Percentiles rank a stretch among this genome's conserved stretches.
These are phyloP conservation scores for Corythaixoides concolor DNA, from an alignment of 2,113 vertebrate species.

Conservation along the genomic window DNA sequence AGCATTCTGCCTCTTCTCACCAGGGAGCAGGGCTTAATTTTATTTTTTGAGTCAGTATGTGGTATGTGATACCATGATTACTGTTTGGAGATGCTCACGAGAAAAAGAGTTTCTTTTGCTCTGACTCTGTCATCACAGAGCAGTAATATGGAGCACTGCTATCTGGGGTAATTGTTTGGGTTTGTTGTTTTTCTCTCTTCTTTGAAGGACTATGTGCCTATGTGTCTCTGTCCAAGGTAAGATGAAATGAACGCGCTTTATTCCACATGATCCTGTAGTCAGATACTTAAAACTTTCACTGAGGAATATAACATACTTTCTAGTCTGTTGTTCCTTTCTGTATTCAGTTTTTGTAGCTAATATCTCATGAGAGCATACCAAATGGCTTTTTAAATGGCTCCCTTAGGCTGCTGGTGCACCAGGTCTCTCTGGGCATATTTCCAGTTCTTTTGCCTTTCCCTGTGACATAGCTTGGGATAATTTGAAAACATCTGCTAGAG, in stretches of 20 bases:
- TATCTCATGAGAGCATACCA: neutral
- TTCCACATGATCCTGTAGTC: neutral
- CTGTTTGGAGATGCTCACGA: neutral
- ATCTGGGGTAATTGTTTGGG: neutral
- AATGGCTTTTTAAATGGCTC: constrained; percentile 40
- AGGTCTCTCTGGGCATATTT: constrained; percentile 54
- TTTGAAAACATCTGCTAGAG: constrained; percentile 71
- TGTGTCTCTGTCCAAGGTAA: neutral
- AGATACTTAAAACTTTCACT: neutral
- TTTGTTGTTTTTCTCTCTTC: neutral
- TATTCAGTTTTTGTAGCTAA: neutral
- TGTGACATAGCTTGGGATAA: constrained; percentile 56
- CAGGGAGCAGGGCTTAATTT: neutral
- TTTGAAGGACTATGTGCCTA: neutral
- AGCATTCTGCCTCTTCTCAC: neutral
- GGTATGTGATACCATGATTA: neutral
- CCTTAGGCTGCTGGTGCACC: constrained; percentile 40
- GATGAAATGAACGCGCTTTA: neutral
- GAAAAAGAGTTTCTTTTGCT: neutral
- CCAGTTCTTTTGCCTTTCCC: constrained; percentile 57
- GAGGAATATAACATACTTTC: neutral
- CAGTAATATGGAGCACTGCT: neutral
- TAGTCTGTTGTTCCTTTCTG: neutral
- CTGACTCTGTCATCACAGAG: neutral
- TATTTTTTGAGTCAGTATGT: neutral